Evolutionary conservation across 1,140 invertebrate genomes (phyloP).

Genomic region (Ceratina calcarata): DNA sequence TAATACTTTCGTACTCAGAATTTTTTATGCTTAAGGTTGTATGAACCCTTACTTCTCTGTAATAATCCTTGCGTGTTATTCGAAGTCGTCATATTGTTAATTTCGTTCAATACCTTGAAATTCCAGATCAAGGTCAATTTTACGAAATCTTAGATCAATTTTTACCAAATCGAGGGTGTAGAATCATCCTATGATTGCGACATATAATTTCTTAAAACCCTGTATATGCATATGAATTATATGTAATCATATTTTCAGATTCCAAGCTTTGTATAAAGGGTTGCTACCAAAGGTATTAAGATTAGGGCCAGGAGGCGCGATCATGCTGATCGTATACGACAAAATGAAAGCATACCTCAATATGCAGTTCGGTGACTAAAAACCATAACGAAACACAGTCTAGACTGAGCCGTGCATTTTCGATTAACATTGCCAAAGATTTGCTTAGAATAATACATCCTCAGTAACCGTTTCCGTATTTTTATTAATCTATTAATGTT

Average conservation of each 20-base stretch:
- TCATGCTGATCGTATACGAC: constrained; percentile 94
- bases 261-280: constrained; percentile 94
- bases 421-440: constrained; percentile 27
- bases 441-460: not conserved
- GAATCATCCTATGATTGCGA: not conserved
- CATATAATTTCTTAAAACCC: not conserved
- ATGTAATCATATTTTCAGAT: constrained; percentile 79
- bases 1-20: no score
- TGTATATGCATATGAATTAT: not conserved
- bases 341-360: constrained; percentile 87
- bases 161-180: no score
- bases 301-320: constrained; percentile 94
- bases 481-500: not conserved
- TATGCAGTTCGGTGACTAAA: constrained; percentile 27
- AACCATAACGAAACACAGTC: not conserved
- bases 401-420: constrained; percentile 34
- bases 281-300: constrained; percentile 93
- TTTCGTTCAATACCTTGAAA: no score
- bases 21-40: no score
- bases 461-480: not conserved
- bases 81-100: no score
- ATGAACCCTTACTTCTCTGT: no score
- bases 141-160: no score
- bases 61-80: no score
- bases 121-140: no score